Percentiles rank a stretch among this genome's conserved stretches.
Conservation (phyloP, 2,888 invertebrate genomes). For the Megalurothrips usitatus region DNA sequence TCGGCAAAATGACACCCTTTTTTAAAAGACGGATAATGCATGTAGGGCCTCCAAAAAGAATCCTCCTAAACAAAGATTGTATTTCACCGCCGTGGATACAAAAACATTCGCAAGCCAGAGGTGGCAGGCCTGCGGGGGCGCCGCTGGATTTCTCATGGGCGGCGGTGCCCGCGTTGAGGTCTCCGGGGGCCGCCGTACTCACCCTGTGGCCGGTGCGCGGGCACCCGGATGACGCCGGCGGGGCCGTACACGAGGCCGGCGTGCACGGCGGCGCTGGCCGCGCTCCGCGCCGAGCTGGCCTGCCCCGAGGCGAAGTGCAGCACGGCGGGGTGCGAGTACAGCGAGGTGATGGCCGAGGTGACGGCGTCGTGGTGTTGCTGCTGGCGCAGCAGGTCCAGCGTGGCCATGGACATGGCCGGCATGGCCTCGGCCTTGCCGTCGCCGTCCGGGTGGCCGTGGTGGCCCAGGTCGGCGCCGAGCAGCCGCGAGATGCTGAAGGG, state of each 20-base stretch:
- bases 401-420: conserved; percentile 28
- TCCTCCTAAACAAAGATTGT: background rate
- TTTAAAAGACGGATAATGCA: no score
- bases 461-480: conserved; percentile 56
- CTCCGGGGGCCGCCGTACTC: background rate
- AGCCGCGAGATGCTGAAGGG: conserved; percentile 79
- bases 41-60: background rate
- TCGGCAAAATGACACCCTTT: no score
- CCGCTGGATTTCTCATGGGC: background rate
- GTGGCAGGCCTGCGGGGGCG: no score
- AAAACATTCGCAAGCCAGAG: no score
- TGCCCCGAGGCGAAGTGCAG: conserved; percentile 33
- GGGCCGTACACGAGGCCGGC: background rate
- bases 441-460: conserved; percentile 51
- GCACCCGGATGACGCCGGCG: conserved; percentile 44
- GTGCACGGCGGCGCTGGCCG: conserved; percentile 27
- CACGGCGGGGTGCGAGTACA: conserved; percentile 36
- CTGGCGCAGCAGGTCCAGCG: conserved; percentile 27
- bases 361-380: conserved; percentile 34
- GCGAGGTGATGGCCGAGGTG: conserved; percentile 29
- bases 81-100: background rate
- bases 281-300: conserved; percentile 19
- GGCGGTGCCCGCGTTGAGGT: background rate
- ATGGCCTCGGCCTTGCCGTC: conserved; percentile 64
- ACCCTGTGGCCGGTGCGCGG: conserved; percentile 39